These are phyloP conservation scores for Aricia agestis DNA, from an alignment of 1,140 invertebrate genomes.

Conservation along the genomic window DNA sequence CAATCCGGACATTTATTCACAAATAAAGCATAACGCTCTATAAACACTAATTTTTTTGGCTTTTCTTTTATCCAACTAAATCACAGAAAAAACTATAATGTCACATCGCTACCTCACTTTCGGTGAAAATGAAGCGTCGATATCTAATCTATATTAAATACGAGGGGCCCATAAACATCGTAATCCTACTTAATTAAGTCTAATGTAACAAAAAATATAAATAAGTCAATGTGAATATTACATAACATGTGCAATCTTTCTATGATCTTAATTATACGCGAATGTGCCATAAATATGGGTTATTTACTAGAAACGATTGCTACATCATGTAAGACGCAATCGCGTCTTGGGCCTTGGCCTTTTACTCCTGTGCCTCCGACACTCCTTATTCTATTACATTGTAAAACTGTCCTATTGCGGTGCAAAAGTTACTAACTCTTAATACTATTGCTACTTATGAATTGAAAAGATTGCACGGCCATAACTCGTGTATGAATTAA, in stretches of 20 bases:
- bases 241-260: conserved; percentile 70
- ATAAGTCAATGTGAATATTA: conserved; percentile 68
- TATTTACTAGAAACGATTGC: conserved; percentile 37
- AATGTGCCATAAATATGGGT: conserved; percentile 42
- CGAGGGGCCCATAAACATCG: conserved; percentile 41
- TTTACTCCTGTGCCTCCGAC: background rate
- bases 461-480: conserved; percentile 16
- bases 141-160: conserved; percentile 38
- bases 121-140: conserved; percentile 24
- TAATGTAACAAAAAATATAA: conserved; percentile 73
- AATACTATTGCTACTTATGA: conserved; percentile 21
- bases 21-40: conserved; percentile 31
- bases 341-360: background rate
- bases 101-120: conserved; percentile 20
- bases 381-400: conserved; percentile 6
- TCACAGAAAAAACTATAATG: conserved; percentile 57
- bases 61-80: conserved; percentile 64
- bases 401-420: conserved; percentile 18
- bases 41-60: conserved; percentile 53
- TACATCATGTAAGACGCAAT: conserved; percentile 16
- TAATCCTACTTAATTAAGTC: conserved; percentile 63
- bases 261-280: conserved; percentile 51
- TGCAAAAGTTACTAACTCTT: conserved; percentile 21
- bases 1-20: conserved; percentile 26
- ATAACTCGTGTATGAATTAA: conserved; percentile 12